Percentiles rank a stretch among this genome's conserved stretches.
Conservation (phyloP, 2,797 vertebrate species). For the Otolemur crassicaudatus region DNA sequence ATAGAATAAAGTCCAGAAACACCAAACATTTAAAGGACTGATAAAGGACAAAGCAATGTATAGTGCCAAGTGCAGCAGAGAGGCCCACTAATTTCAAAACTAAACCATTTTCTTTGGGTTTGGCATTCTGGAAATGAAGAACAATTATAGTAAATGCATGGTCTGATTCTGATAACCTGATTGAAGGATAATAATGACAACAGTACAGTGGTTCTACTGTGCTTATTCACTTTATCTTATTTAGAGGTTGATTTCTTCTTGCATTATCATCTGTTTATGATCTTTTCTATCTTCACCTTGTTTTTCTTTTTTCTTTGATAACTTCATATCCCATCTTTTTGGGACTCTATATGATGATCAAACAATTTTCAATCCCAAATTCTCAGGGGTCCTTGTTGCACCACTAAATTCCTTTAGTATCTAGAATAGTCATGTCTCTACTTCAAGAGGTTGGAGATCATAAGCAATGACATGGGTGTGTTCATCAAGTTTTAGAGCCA, state of each 20-base stretch:
- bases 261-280: background rate
- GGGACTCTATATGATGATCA: background rate
- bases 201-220: background rate
- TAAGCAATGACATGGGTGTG: background rate
- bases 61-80: background rate
- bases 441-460: background rate
- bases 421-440: background rate
- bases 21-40: background rate
- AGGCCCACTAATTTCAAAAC: background rate
- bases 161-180: background rate
- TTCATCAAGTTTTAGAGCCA: background rate
- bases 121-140: conserved; percentile 26
- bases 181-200: background rate
- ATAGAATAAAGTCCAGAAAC: background rate
- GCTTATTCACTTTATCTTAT: background rate
- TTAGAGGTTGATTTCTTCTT: conserved; percentile 15
- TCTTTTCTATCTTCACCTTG: background rate
- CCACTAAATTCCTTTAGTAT: background rate
- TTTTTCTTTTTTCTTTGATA: background rate
- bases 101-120: background rate
- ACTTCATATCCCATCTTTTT: background rate
- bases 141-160: background rate
- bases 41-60: background rate
- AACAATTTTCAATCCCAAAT: background rate
- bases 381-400: background rate